Evolutionary conservation across 2,888 invertebrate genomes (phyloP).

Genomic region (Cybosia mesomella): DNA sequence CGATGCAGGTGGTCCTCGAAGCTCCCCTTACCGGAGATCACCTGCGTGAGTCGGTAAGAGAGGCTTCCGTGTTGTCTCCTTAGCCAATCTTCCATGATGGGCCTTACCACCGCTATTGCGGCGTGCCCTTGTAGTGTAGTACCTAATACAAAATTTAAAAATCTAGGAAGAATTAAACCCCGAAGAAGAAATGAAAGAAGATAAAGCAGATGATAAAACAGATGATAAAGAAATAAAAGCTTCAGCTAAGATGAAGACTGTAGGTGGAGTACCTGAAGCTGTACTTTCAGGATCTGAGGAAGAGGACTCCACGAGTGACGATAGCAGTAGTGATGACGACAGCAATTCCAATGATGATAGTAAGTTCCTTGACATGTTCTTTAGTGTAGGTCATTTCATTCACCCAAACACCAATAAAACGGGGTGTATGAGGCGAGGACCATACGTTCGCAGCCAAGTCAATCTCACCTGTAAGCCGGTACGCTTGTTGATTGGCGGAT

Average conservation of each 20-base stretch:
- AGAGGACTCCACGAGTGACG: constrained; percentile 72
- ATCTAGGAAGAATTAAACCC: constrained; percentile 50
- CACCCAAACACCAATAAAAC: neutral
- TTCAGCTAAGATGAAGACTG: constrained; percentile 54
- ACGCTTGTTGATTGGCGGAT: too few species aligned
- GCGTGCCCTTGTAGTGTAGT: too few species aligned
- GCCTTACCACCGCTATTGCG: too few species aligned
- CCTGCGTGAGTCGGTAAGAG: too few species aligned
- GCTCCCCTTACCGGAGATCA: too few species aligned
- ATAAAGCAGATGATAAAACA: constrained; percentile 16
- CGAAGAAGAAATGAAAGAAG: constrained; percentile 19
- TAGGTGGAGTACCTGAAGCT: constrained; percentile 64
- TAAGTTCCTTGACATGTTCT: constrained; percentile 9
- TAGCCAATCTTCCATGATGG: too few species aligned
- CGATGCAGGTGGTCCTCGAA: too few species aligned
- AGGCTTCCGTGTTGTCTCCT: too few species aligned
- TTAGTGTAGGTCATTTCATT: neutral
- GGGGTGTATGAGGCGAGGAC: neutral
- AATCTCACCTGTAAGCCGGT: too few species aligned
- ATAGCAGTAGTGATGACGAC: constrained; percentile 62
- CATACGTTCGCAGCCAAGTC: too few species aligned
- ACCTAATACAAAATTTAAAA: neutral
- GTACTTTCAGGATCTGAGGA: constrained; percentile 74
- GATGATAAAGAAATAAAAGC: constrained; percentile 45
- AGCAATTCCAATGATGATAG: constrained; percentile 50